phyloP scores from a whole-genome alignment of 2,888 invertebrate genomes.

The Apotomis betuletana region DNA sequence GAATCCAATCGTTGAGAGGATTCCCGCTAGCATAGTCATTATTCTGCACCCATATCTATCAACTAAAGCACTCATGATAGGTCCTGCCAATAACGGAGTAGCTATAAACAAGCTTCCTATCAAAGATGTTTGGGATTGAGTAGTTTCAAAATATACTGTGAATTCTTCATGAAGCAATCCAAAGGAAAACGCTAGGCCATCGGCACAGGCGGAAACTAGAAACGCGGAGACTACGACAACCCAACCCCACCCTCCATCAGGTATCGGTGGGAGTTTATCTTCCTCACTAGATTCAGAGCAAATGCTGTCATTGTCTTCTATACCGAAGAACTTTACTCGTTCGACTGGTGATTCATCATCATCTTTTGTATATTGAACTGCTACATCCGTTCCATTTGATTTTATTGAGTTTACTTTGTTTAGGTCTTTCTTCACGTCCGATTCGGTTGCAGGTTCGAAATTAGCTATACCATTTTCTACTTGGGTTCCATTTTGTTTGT shows the following conservation, averaged over 20 bases:
- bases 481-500: slow-evolving; percentile 15
- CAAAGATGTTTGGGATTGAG: slow-evolving; percentile 93
- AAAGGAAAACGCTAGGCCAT: slow-evolving; percentile 96
- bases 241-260: slow-evolving; percentile 96
- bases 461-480: slow-evolving; percentile 44
- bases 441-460: slow-evolving; percentile 41
- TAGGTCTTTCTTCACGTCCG: slow-evolving; percentile 56
- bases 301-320: slow-evolving; percentile 76
- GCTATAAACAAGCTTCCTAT: slow-evolving; percentile 95
- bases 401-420: slow-evolving; percentile 72
- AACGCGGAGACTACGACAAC: slow-evolving; percentile 93
- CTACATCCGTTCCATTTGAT: slow-evolving; percentile 58
- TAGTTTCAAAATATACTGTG: slow-evolving; percentile 89
- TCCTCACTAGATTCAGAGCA: slow-evolving; percentile 62
- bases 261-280: slow-evolving; percentile 83
- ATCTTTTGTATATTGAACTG: slow-evolving; percentile 57
- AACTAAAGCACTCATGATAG: slow-evolving; percentile 91
- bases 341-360: slow-evolving; percentile 64
- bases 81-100: slow-evolving; percentile 92
- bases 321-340: slow-evolving; percentile 74
- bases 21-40: slow-evolving; percentile 89
- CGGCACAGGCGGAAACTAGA: slow-evolving; percentile 93
- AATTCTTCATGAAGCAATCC: slow-evolving; percentile 94
- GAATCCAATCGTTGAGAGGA: slow-evolving; percentile 89
- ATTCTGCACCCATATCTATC: slow-evolving; percentile 91